Evolutionary conservation across 2,113 vertebrate species (phyloP).

Genomic region (Chunga burmeisteri): DNA sequence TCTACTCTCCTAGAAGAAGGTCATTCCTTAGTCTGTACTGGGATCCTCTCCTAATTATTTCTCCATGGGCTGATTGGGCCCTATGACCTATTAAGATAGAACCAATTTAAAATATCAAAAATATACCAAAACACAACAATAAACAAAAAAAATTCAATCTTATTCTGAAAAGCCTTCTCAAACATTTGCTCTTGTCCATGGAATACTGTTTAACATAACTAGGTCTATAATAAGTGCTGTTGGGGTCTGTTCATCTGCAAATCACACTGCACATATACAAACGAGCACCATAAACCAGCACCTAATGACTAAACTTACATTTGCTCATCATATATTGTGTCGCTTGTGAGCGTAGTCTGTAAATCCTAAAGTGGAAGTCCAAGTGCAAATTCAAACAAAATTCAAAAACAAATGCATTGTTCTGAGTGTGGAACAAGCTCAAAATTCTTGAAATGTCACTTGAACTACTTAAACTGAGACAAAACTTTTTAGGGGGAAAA

Average conservation of each 20-base stretch:
- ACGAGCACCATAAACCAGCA: neutral
- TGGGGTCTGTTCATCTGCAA: neutral
- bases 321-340: neutral
- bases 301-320: neutral
- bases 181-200: neutral
- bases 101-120: neutral
- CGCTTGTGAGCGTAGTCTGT: neutral
- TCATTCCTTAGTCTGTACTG: neutral
- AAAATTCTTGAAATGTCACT: neutral
- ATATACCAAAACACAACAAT: neutral
- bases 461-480: neutral
- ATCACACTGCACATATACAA: accelerated
- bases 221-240: neutral
- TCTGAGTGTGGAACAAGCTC: neutral
- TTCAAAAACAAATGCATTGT: too few relatives aligned
- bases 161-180: neutral
- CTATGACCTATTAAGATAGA: neutral
- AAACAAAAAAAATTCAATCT: neutral
- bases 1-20: neutral
- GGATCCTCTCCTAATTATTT: neutral
- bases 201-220: neutral
- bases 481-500: neutral
- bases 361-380: neutral
- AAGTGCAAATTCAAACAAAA: neutral
- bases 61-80: neutral